A percentile compares a stretch with the other conserved stretches of the same genome.
phyloP scores from a whole-genome alignment of 1,140 invertebrate genomes.

The Drosophila lacertosa region DNA sequence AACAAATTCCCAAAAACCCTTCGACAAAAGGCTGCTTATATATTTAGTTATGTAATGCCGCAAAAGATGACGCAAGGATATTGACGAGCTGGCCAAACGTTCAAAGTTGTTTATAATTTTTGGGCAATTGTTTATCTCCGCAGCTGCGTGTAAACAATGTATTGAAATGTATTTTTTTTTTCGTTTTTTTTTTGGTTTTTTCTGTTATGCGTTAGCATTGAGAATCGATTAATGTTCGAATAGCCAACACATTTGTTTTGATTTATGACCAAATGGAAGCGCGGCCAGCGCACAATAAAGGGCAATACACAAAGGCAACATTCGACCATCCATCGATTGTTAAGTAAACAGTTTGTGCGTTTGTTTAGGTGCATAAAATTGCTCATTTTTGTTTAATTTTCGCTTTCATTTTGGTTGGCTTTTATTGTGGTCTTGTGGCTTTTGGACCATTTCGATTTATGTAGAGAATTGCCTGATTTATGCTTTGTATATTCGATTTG shows the following conservation, averaged over 20 bases:
- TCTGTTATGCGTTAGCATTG: slow-evolving; percentile 58
- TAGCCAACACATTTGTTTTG: slow-evolving; percentile 54
- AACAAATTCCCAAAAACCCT: neutral
- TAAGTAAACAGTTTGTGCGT: slow-evolving; percentile 57
- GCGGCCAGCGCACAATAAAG: slow-evolving; percentile 33
- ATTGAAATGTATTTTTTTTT: slow-evolving; percentile 64
- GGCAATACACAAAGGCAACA: slow-evolving; percentile 27
- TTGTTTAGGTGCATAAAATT: slow-evolving; percentile 57
- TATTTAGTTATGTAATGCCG: slow-evolving; percentile 33
- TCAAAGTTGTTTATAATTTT: slow-evolving; percentile 55
- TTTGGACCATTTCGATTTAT: slow-evolving; percentile 12
- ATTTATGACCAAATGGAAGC: slow-evolving; percentile 60
- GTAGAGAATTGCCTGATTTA: slow-evolving; percentile 18
- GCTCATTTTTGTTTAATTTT: slow-evolving; percentile 54
- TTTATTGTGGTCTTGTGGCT: slow-evolving; percentile 35
- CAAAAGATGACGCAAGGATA: slow-evolving; percentile 1
- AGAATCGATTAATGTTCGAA: slow-evolving; percentile 68
- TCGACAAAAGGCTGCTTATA: neutral
- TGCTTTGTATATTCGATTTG: slow-evolving; percentile 43
- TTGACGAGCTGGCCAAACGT: slow-evolving; percentile 20
- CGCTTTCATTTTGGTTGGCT: slow-evolving; percentile 32
- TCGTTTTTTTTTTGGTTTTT: slow-evolving; percentile 27
- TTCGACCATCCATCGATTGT: slow-evolving; percentile 39
- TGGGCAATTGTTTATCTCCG: slow-evolving; percentile 53
- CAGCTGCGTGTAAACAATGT: slow-evolving; percentile 46